A percentile compares a stretch with the other conserved stretches of the same genome.
phyloP scores from a whole-genome alignment of 2,888 invertebrate genomes.

The Bugula neritina region DNA sequence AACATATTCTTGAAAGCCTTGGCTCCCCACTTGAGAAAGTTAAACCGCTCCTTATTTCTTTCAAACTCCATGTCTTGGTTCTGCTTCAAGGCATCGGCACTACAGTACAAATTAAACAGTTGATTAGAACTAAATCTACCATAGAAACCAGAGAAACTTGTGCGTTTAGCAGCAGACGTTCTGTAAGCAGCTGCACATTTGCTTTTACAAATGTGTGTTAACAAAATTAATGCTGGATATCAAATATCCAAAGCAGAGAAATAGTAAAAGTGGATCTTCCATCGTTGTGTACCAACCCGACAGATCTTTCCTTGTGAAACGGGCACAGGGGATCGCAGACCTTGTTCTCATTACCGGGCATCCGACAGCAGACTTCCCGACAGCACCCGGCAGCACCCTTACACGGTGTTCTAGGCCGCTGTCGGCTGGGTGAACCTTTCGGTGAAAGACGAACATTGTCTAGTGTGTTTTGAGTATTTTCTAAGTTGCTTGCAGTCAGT shows the following conservation, averaged over 20 bases:
- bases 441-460: not conserved
- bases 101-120: conserved; percentile 20
- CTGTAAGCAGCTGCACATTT: too few relatives aligned
- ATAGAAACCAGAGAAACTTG: too few relatives aligned
- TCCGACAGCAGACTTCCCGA: conserved; percentile 2
- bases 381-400: conserved; percentile 21
- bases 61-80: conserved; percentile 93
- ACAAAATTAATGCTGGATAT: too few relatives aligned
- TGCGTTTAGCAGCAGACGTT: too few relatives aligned
- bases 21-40: conserved; percentile 97
- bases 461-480: not conserved
- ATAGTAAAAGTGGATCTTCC: too few relatives aligned
- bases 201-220: too few relatives aligned
- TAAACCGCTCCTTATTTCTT: conserved; percentile 88
- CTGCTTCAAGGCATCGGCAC: conserved; percentile 77
- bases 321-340: conserved; percentile 51
- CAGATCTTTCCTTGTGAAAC: conserved; percentile 52
- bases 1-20: conserved; percentile 90
- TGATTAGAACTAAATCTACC: not conserved
- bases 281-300: conserved; percentile 51
- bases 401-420: not conserved
- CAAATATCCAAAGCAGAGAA: too few relatives aligned
- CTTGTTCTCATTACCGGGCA: conserved; percentile 23
- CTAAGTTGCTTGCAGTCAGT: not conserved
- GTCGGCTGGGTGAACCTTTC: not conserved